Conservation (phyloP, 2,888 invertebrate genomes). For the Fabriciana adippe region DNA sequence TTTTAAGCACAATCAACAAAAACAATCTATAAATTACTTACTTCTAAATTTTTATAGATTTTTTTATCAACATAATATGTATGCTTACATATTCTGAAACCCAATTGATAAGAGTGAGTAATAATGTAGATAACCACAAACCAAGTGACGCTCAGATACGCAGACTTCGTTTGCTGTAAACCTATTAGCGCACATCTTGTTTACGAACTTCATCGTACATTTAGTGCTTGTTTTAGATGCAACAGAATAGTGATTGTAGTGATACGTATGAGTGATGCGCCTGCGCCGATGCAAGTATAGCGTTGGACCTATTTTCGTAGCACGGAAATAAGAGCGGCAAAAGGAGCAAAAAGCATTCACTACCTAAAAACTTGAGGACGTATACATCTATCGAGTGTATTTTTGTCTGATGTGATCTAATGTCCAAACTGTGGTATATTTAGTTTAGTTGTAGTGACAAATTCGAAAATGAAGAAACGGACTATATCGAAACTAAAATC, state of each 20-base stretch:
- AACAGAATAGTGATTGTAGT: conserved; percentile 46
- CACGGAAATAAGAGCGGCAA: conserved; percentile 82
- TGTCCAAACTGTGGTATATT: conserved; percentile 63
- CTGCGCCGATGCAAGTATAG: conserved; percentile 76
- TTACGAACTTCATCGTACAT: conserved; percentile 37
- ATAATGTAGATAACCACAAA: conserved; percentile 36
- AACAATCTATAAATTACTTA: conserved; percentile 13
- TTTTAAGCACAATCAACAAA: not conserved
- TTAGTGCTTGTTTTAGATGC: conserved; percentile 43
- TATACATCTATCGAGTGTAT: conserved; percentile 64
- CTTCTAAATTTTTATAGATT: conserved; percentile 21
- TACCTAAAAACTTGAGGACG: conserved; percentile 79
- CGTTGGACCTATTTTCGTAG: conserved; percentile 80
- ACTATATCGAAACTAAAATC: conserved; percentile 76
- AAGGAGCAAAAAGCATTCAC: conserved; percentile 78
- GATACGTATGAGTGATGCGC: conserved; percentile 72
- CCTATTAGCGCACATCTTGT: conserved; percentile 34
- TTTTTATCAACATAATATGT: conserved; percentile 14
- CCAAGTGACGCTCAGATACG: conserved; percentile 39
- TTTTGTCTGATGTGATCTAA: conserved; percentile 72
- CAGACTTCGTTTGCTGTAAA: conserved; percentile 36
- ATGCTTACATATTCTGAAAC: conserved; percentile 23
- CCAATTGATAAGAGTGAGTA: conserved; percentile 38
- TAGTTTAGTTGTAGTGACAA: conserved; percentile 46
- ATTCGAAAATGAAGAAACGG: conserved; percentile 72